Base-by-base conservation (phyloP, 2,888 invertebrate species). In the Mimachlamys varia region DNA sequence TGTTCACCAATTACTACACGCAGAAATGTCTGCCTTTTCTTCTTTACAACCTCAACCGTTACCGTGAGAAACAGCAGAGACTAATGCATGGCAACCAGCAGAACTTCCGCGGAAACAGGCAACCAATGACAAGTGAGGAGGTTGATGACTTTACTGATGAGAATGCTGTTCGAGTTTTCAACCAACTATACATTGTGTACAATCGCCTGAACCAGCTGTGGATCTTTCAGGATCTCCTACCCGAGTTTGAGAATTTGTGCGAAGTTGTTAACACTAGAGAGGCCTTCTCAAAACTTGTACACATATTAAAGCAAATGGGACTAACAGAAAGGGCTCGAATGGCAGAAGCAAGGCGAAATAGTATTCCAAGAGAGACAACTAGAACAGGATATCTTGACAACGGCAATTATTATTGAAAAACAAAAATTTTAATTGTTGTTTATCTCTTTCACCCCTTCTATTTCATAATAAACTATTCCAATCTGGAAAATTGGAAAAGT, bases 1-100 rank as follows among this genome's bases (percentile, higher is more conserved):
- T 93, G 10, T 91, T 62, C 22, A 5, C 50, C 2, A 92, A 92
- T 33, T 90, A 92, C 50, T 27, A 27, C 76, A 76, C 76, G 7
- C 76, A 76, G 33, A 76, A 76, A 76, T 76, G 76, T 76, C 76
- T 76, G 33, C 76, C 76, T 7, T 76, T 76, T 33, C 76, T 76
- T 15, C 33, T 76, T 12, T 76, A 12, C 76, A 76, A 76, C 27
- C 33, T 76, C 12, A 15, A 76, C 76, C 76, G 76, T 13, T 76
- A 76, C 33, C 76, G 76, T 76, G 76, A 76, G 33, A 76, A 76
- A 76, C 76, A 1, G 33, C 76, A 76, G 17, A 27, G 76, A 76
- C 33, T 76, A 7, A 27, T 27, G 27, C 27, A 33, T 4, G 33
- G 19, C 0, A 33, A 76, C 12, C 76, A 33, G 7, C 76, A 76